Base-by-base conservation (phyloP, 2,113 vertebrate species). In the Ellobius talpinus region DNA sequence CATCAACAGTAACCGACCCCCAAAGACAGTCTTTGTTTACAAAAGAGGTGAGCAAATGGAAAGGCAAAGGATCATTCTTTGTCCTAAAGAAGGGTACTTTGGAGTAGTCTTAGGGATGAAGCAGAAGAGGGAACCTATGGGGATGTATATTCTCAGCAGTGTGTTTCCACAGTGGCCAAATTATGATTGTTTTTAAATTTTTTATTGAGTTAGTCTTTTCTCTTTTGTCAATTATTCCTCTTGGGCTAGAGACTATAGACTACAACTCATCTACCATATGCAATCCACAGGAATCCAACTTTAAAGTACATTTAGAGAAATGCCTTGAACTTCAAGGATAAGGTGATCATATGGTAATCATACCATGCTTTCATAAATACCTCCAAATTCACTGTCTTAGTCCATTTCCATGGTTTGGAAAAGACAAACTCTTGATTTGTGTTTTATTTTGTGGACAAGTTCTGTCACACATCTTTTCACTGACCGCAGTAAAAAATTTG, bases 101-200 rank as follows among this genome's bases (percentile, higher is more conserved):
- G 13, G n/a, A 61, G 26, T 26, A 14, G n/a, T 73, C 23, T 55
- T 4, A 0, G 50, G 19, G 29, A 70, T 50, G 63, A 17, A 14
- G 9, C 21, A 58, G 73, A 74, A 16, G n/a, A n/a, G 2, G 36
- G 58, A 42, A 29, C 0, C 0, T 33, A 33, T 5, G 42, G 31
- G 63, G 31, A 76, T 3, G 19, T 63, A 63, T 8, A n/a, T 29
- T 45, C 58, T 11, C 16, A 55, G 68, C 14, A 36, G 31, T 68
- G 47, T 39, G 10, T 47, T 13, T 47, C 3, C 31, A 31, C 36
- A 3, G 14, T 63, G 31, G 13, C 4, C 12, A 0, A 7, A 68
- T 24, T 8, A 3, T 65, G 2, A 88, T 52, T 7, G 14, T 0
- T 8, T 1, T 14, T 61, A 26, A 61, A 58, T 61, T 3, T 26